Evolutionary conservation across 2,113 vertebrate genomes (phyloP), one percentile per base, ranked within the genome.

Genomic region (Copsychus sechellarum): DNA sequence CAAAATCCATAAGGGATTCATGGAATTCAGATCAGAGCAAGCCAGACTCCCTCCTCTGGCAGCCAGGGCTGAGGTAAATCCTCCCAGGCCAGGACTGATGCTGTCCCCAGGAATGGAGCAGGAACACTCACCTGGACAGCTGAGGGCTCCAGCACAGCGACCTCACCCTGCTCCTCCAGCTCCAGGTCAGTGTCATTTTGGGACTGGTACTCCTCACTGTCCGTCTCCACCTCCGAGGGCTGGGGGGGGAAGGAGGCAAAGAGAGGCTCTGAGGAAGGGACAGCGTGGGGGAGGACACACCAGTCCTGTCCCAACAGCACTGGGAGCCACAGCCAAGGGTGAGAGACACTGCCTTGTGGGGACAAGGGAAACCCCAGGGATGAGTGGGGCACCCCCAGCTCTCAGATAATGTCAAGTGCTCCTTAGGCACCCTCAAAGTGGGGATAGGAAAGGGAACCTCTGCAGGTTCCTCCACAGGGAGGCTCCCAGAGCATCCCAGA

Each of bases 141-240:
- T 3, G 19, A 19, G 3, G 26, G 14, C 25, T 96, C 92, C 51
- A 96, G 97, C 33, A 93, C 28, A 0, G 64, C 0, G 6, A 34
- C 1, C 6, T 91, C 90, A 12, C 94, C 40, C 11, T 78, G 83
- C 36, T 96, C 95, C 45, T 95, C 97, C 14, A 97, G n/a, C 54
- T 99, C 98, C 77, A 98, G 15, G 31, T 98, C 98, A 0, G 98
- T 99, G 74, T 97, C 87, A 18, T 98, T 98, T n/a, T 98, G 97
- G 1, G 98, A 97, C 42, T 23, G 14, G 60, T 98, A 98, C 87
- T 99, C 98, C 0, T 98, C 98, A 15, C 97, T 99, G 45, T 98
- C 98, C 0, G 96, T 98, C 65, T 98, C 88, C 97, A 2, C 6
- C 9, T 28, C 97, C 0, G 71, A 96, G 21, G 97, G 97, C 99